Evolutionary conservation across 2,888 invertebrate genomes (phyloP), one percentile per base, ranked within the genome.

Genomic region (Rhodophaea formosa): DNA sequence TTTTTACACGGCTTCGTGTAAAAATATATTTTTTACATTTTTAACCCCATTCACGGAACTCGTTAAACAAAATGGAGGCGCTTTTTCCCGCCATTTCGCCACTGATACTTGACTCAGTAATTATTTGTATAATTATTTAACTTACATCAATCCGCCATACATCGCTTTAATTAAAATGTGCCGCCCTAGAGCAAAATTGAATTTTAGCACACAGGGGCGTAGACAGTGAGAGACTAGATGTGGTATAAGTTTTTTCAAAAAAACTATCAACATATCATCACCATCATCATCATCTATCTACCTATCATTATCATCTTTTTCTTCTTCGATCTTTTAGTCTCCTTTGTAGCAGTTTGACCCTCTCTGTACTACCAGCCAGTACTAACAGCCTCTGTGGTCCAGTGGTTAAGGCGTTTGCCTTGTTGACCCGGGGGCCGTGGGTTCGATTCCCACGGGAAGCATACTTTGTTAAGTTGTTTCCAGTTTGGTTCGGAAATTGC

Each of bases 151-250:
- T 46, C 46, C 46, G 23, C 46, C 46, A 46, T 46, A 46, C 46
- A 46, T 46, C 17, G 46, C 46, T 46, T 46, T 46, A 46, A 46
- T 46, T 46, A 46, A 46, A 46, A 46, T 46, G 46, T 46, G 23
- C 46, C 32, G 8, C 49, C 49, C 49, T 47, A 8, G 7, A 30
- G 30, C 23, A 23, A 46, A 46, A 46, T 46, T 46, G 46, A 46
- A 46, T 46, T 46, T 46, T 46, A 46, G 45, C 17, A 46, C 46
- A 46, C 46, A 46, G 23, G n/a, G 45, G n/a, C 23, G 1, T 23
- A 3, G 5, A 23, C 1, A 3, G 2, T 7, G n/a, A 3, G n/a
- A 12, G 6, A 1, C 49, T 51, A 32, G 49, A 51, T 30, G 49
- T 51, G 49, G 15, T 7, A 51, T 3, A n/a, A n/a, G n/a, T n/a